Percentiles rank a stretch among this genome's conserved stretches.
Conservation (phyloP, 2,797 vertebrate species). For the Sorex maritimensis region DNA sequence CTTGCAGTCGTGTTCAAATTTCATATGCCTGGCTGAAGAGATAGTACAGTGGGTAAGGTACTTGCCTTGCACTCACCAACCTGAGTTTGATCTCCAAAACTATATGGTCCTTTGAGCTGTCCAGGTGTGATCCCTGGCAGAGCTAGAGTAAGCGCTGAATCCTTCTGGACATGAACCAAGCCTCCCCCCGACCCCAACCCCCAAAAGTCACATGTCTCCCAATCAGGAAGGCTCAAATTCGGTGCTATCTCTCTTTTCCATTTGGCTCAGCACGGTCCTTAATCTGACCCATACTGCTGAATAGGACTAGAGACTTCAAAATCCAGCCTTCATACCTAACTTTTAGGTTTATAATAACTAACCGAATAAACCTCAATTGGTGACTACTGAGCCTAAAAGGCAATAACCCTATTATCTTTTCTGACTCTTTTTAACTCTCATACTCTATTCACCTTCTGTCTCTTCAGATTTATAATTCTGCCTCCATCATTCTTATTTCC, state of each 20-base stretch:
- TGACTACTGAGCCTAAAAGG: no score
- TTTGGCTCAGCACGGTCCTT: background rate
- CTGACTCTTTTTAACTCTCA: background rate
- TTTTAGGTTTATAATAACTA: constrained; percentile 14
- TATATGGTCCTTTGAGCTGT: no score
- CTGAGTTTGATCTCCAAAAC: no score
- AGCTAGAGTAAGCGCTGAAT: no score
- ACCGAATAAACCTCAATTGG: background rate
- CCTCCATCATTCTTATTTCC: background rate
- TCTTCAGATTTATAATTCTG: background rate
- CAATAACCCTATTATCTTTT: background rate
- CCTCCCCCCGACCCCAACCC: no score
- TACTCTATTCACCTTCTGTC: background rate
- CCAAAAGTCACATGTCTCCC: background rate
- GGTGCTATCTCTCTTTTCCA: background rate
- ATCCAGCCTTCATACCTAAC: background rate
- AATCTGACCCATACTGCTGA: background rate
- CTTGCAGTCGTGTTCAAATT: background rate
- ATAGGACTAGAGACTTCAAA: background rate
- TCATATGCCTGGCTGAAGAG: background rate
- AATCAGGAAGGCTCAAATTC: background rate
- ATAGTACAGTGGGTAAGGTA: no score
- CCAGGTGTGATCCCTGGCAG: no score
- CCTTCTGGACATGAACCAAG: no score
- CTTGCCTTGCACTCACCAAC: no score